These are phyloP conservation scores for Benitochromis conjunctus DNA, from an alignment of 2,113 vertebrate species.

Conservation along the genomic window DNA sequence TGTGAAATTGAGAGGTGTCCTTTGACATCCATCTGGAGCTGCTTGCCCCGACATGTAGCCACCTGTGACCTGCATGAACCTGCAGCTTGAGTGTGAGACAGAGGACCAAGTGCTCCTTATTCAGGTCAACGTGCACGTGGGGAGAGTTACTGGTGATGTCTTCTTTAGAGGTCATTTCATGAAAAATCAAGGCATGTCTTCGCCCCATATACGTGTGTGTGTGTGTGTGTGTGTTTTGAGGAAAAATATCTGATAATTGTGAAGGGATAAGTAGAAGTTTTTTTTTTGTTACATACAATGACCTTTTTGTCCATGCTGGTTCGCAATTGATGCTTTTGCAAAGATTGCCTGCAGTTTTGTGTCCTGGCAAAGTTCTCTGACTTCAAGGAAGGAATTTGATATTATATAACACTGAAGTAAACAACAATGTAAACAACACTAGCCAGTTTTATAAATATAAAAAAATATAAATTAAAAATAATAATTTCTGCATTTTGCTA, in stretches of 20 bases:
- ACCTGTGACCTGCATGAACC: conserved; percentile 46
- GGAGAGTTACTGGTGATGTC: neutral
- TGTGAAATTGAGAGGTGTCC: conserved; percentile 34
- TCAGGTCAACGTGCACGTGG: neutral
- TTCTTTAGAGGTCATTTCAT: neutral
- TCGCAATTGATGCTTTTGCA: neutral
- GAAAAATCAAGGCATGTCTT: neutral
- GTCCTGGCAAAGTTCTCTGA: neutral
- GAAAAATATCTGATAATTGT: neutral
- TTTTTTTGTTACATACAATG: neutral
- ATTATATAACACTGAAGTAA: neutral
- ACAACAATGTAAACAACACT: neutral
- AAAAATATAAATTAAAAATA: neutral
- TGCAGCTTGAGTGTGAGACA: conserved; percentile 3
- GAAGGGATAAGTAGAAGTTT: neutral
- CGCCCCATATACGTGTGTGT: neutral
- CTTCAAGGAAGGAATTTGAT: neutral
- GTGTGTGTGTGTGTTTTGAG: neutral
- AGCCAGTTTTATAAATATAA: neutral
- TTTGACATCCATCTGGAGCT: conserved; percentile 53
- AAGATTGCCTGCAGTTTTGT: neutral
- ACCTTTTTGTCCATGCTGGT: neutral
- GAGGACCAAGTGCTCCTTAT: neutral
- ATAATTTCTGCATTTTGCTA: neutral
- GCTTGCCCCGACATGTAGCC: conserved; percentile 31